Percentiles rank a stretch among this genome's conserved stretches.
Evolutionary conservation across 2,797 vertebrate genomes (phyloP).

Genomic region (Xyrichtys novacula): DNA sequence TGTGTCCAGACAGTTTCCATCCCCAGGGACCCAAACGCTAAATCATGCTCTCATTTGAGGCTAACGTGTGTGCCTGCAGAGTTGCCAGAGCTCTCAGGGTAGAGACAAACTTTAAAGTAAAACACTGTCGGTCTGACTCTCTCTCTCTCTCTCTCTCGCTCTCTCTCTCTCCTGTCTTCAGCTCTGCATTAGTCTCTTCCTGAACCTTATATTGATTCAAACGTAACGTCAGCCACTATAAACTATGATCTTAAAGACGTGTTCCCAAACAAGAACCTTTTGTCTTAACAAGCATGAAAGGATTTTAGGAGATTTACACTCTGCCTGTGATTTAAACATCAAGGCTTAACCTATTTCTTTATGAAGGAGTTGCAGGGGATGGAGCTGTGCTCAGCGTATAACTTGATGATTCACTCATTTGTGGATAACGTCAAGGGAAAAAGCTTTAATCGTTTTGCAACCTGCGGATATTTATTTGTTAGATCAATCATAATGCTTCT

Average conservation of each 20-base stretch:
- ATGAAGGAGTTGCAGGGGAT: constrained; percentile 72
- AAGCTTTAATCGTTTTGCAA: constrained; percentile 45
- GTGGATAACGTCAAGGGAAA: constrained; percentile 51
- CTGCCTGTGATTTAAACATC: constrained; percentile 83
- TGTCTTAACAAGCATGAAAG: constrained; percentile 81
- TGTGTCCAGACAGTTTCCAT: constrained; percentile 71
- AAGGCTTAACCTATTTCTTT: constrained; percentile 85
- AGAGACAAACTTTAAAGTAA: constrained; percentile 59
- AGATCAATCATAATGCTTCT: constrained; percentile 26
- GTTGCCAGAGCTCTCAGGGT: constrained; percentile 34
- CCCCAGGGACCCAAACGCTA: constrained; percentile 57
- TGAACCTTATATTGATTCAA: constrained; percentile 60
- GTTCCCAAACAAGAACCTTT: constrained; percentile 74
- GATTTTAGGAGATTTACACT: constrained; percentile 81
- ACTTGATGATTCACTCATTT: constrained; percentile 80
- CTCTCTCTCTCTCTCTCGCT: constrained; percentile 22
- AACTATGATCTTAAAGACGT: constrained; percentile 73
- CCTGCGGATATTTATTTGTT: constrained; percentile 46
- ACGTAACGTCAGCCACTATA: constrained; percentile 53
- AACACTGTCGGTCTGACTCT: constrained; percentile 39
- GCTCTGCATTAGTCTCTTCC: constrained; percentile 41
- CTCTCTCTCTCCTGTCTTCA: constrained; percentile 31
- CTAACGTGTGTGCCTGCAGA: constrained; percentile 55
- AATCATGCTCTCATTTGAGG: constrained; percentile 70
- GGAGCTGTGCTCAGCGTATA: constrained; percentile 56